A percentile compares a stretch with the other conserved stretches of the same genome.
Evolutionary conservation across 2,113 vertebrate genomes (phyloP).

Genomic region (Fregata magnificens): DNA sequence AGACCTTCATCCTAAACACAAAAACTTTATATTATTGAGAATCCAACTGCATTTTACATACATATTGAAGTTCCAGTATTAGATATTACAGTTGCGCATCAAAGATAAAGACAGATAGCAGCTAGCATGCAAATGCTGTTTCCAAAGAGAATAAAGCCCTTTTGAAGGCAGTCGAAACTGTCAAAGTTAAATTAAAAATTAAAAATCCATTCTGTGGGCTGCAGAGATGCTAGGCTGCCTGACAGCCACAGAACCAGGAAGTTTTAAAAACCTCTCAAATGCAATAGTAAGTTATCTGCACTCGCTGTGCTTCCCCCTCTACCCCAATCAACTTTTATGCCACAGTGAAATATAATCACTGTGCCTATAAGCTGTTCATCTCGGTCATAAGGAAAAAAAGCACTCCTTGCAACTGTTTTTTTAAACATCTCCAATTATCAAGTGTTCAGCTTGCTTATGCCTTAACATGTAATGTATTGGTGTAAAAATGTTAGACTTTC

Average conservation of each 20-base stretch:
- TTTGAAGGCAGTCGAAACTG: constrained; percentile 58
- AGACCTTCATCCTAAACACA: not conserved
- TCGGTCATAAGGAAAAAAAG: not conserved
- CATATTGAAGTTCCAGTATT: not conserved
- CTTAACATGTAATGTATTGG: not conserved
- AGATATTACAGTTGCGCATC: not conserved
- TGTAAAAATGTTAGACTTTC: not conserved
- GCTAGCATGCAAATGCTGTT: constrained; percentile 15
- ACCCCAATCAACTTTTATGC: not conserved
- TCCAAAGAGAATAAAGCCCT: constrained; percentile 53
- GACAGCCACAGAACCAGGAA: not conserved
- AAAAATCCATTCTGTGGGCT: constrained; percentile 27
- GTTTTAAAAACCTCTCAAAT: not conserved
- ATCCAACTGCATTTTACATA: not conserved
- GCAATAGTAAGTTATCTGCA: not conserved
- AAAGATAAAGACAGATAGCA: constrained; percentile 16
- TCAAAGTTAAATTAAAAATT: constrained; percentile 53
- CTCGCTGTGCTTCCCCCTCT: not conserved
- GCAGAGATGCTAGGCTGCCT: constrained; percentile 6
- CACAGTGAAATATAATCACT: not conserved
- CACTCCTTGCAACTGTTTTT: not conserved
- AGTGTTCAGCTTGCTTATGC: not conserved
- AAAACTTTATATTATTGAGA: not conserved
- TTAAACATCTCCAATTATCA: not conserved
- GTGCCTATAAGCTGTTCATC: not conserved